Conservation (phyloP, 2,113 vertebrate species). For the Gracilinanus agilis region DNA sequence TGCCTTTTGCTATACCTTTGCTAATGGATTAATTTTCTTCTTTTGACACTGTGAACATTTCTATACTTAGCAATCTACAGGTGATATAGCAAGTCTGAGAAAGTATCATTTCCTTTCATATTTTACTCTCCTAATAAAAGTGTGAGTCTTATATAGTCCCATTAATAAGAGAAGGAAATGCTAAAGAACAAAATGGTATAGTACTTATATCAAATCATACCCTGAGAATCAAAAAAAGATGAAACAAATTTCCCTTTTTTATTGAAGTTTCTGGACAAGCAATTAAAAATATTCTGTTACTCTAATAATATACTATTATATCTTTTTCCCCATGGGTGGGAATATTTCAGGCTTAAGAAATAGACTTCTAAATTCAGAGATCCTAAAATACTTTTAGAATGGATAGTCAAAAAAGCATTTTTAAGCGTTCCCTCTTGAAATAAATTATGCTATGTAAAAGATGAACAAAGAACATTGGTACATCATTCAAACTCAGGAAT, state of each 20-base stretch:
- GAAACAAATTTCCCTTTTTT: not conserved
- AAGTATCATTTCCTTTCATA: constrained; percentile 39
- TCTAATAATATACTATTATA: constrained; percentile 20
- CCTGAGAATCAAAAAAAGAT: constrained; percentile 44
- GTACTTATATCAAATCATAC: constrained; percentile 29
- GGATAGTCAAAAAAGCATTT: constrained; percentile 33
- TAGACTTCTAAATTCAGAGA: constrained; percentile 18
- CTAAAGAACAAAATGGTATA: constrained; percentile 31
- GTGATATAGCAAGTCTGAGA: constrained; percentile 48
- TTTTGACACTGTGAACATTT: constrained; percentile 48
- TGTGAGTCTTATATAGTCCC: not conserved
- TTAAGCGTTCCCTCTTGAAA: constrained; percentile 12
- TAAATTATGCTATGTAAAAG: constrained; percentile 48
- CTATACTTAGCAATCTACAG: constrained; percentile 51
- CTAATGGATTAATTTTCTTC: constrained; percentile 57
- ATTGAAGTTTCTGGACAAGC: constrained; percentile 34
- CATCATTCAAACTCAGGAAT: not conserved
- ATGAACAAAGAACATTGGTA: constrained; percentile 24
- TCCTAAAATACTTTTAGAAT: constrained; percentile 54
- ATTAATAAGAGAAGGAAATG: constrained; percentile 28
- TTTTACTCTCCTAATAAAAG: constrained; percentile 41
- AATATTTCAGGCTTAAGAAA: constrained; percentile 53
- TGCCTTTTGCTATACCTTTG: constrained; percentile 24
- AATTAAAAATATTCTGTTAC: constrained; percentile 38
- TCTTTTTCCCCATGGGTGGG: constrained; percentile 6